phyloP scores from a whole-genome alignment of 2,113 vertebrate species.

The Melanocharis versteri region DNA sequence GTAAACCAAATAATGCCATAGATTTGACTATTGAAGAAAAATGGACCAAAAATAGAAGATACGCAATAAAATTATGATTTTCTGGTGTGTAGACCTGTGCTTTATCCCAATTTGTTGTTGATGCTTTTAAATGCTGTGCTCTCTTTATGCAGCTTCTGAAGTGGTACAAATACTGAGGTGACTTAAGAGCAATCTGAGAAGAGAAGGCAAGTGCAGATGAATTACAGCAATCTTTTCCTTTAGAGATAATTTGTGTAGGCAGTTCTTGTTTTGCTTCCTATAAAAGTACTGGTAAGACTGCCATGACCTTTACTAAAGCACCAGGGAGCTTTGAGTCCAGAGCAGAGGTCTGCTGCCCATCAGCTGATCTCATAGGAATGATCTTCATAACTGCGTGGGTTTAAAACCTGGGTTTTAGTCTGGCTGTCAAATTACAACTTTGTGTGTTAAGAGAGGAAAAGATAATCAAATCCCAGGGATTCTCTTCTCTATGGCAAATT shows the following conservation, averaged over 20 bases:
- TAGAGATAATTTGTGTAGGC: neutral
- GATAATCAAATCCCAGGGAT: neutral
- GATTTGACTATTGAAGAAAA: neutral
- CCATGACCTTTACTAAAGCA: neutral
- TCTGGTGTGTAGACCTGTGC: neutral
- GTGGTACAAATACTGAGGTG: neutral
- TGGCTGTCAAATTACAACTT: neutral
- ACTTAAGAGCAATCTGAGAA: neutral
- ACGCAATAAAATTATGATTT: fast-evolving
- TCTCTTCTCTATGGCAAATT: neutral
- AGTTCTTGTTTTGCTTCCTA: neutral
- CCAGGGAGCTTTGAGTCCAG: neutral
- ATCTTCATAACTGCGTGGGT: neutral
- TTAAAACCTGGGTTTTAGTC: neutral
- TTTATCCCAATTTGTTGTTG: neutral
- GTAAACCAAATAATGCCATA: neutral
- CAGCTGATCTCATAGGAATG: neutral
- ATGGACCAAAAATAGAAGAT: neutral
- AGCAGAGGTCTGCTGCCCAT: neutral
- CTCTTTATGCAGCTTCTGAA: neutral
- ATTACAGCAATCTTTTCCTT: neutral
- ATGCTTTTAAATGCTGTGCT: neutral
- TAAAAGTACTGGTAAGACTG: neutral
- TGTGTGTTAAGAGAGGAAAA: neutral
- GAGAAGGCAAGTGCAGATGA: neutral